Percentiles rank a stretch among this genome's conserved stretches.
phyloP scores from a whole-genome alignment of 2,113 vertebrate genomes.

The Piprites chloris region DNA sequence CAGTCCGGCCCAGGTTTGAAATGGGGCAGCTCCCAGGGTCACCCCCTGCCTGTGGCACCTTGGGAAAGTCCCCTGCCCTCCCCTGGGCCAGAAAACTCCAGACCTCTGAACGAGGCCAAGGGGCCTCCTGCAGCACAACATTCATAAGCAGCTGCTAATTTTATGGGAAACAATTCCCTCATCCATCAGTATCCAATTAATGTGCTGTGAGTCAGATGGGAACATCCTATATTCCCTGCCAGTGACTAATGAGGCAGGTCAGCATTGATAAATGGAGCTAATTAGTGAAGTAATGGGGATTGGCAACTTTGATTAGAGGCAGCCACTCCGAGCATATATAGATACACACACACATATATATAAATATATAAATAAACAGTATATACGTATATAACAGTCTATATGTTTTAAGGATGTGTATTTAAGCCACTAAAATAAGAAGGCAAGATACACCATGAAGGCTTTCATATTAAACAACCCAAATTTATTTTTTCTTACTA shows the following conservation, averaged over 20 bases:
- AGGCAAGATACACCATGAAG: neutral
- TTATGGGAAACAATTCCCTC: neutral
- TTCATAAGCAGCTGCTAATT: neutral
- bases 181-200: neutral
- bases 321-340: neutral
- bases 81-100: neutral
- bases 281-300: neutral
- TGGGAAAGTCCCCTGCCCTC: neutral
- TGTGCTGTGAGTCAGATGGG: neutral
- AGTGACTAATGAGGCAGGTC: neutral
- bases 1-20: neutral
- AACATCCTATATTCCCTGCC: neutral
- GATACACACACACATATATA: neutral
- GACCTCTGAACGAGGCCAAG: neutral
- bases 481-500: neutral
- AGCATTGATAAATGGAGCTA: neutral
- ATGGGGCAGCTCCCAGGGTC: neutral
- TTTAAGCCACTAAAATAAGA: neutral
- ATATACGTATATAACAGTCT: neutral
- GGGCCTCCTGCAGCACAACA: neutral
- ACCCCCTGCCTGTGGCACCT: accelerated
- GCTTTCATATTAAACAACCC: neutral
- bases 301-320: neutral
- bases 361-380: neutral
- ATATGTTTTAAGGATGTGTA: neutral